Conservation (phyloP, 2,888 invertebrate genomes). For the Lumbricus terrestris region DNA sequence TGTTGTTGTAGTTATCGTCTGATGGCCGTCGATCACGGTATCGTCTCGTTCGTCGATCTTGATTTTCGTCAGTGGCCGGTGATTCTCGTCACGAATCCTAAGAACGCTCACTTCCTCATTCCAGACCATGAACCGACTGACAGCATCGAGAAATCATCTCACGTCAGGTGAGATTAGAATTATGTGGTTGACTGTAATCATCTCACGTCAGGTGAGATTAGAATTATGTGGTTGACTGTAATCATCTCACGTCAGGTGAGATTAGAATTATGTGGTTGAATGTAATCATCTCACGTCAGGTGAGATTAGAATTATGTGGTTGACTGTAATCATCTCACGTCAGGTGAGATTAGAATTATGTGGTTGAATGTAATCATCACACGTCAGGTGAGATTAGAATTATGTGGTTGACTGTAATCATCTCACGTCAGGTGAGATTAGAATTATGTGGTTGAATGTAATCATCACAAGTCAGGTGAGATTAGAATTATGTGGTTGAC, state of each 20-base stretch:
- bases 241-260: conserved; percentile 76
- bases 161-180: conserved; percentile 68
- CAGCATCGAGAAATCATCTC: conserved; percentile 70
- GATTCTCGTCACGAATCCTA: conserved; percentile 84
- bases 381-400: conserved; percentile 68
- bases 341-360: conserved; percentile 61
- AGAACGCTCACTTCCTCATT: conserved; percentile 74
- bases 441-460: conserved; percentile 39
- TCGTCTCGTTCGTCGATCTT: conserved; percentile 79
- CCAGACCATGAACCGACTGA: conserved; percentile 73
- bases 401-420: conserved; percentile 61
- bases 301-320: conserved; percentile 46
- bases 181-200: no score
- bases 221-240: conserved; percentile 39
- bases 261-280: neutral
- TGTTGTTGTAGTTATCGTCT: conserved; percentile 71
- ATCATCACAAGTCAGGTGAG: conserved; percentile 76
- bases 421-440: conserved; percentile 71
- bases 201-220: conserved; percentile 70
- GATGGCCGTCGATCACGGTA: conserved; percentile 82
- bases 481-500: neutral
- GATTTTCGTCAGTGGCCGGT: conserved; percentile 72
- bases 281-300: conserved; percentile 76
- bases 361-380: conserved; percentile 66
- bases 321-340: conserved; percentile 72